Conservation (phyloP, 2,797 vertebrate genomes). For the Sarcoramphus papa region DNA sequence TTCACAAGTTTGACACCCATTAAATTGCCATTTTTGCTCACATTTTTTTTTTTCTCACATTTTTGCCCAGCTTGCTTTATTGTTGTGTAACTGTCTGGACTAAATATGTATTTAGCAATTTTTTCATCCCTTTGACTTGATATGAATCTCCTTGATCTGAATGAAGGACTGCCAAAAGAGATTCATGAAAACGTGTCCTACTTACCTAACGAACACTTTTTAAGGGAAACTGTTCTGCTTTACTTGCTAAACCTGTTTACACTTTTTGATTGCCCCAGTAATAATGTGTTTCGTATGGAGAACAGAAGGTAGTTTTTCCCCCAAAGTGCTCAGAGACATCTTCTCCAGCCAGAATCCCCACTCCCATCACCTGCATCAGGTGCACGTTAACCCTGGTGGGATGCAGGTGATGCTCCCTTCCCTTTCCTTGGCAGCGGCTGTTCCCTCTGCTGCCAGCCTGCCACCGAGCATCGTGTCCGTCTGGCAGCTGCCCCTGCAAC, state of each 20-base stretch:
- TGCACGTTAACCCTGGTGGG: neutral
- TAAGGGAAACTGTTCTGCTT: neutral
- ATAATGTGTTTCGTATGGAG: neutral
- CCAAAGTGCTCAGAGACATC: neutral
- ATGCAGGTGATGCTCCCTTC: neutral
- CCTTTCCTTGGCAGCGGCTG: neutral
- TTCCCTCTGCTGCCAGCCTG: neutral
- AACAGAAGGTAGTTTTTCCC: neutral
- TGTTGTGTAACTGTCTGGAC: neutral
- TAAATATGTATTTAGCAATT: neutral
- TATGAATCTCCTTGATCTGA: neutral
- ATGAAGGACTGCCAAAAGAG: neutral
- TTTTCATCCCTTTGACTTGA: neutral
- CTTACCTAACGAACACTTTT: neutral
- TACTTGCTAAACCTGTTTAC: neutral
- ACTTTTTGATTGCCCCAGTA: neutral
- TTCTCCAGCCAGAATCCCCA: neutral
- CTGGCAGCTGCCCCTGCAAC: neutral
- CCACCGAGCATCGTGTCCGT: neutral
- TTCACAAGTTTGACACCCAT: neutral
- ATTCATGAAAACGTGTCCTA: neutral
- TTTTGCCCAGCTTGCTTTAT: neutral
- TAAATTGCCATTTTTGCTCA: neutral
- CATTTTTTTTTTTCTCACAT: neutral
- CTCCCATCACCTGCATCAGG: neutral